A percentile compares a stretch with the other conserved stretches of the same genome.
Evolutionary conservation across 2,797 vertebrate species (phyloP).

Genomic region (Oophaga sylvatica): DNA sequence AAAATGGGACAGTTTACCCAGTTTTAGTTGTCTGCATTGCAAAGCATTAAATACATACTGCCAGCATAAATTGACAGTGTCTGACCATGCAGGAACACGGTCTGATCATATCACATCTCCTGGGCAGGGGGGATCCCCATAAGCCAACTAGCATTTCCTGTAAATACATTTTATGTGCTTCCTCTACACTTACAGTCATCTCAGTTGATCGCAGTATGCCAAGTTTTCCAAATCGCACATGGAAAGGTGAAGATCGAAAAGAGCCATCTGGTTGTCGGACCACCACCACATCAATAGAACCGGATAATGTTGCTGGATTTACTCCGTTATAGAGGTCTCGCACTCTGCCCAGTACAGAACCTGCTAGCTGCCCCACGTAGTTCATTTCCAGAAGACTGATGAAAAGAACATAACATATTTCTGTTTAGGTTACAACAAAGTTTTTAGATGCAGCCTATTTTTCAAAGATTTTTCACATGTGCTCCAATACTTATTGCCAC

Average conservation of each 20-base stretch:
- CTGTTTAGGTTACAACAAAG: neutral
- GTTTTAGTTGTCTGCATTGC: too few relatives aligned
- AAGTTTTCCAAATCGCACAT: conserved; percentile 94
- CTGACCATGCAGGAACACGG: too few relatives aligned
- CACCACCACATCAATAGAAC: conserved; percentile 91
- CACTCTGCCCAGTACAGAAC: conserved; percentile 86
- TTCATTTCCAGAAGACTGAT: conserved; percentile 85
- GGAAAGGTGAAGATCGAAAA: conserved; percentile 92
- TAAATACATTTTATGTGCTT: neutral
- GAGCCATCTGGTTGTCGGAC: conserved; percentile 89
- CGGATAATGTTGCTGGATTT: conserved; percentile 90
- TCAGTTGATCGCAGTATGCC: conserved; percentile 90
- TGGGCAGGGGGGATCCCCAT: too few relatives aligned
- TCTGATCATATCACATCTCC: too few relatives aligned
- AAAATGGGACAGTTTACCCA: too few relatives aligned
- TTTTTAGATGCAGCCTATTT: neutral
- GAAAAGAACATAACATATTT: neutral
- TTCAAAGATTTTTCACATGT: neutral
- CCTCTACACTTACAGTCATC: conserved; percentile 84
- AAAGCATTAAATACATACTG: too few relatives aligned
- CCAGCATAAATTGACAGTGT: too few relatives aligned
- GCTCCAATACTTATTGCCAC: neutral
- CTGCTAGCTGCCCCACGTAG: conserved; percentile 91
- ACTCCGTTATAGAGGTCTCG: conserved; percentile 90
- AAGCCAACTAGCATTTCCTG: neutral